Percentiles rank a stretch among this genome's conserved stretches.
phyloP scores from a whole-genome alignment of 2,888 invertebrate genomes.

The Pammene fasciana region DNA sequence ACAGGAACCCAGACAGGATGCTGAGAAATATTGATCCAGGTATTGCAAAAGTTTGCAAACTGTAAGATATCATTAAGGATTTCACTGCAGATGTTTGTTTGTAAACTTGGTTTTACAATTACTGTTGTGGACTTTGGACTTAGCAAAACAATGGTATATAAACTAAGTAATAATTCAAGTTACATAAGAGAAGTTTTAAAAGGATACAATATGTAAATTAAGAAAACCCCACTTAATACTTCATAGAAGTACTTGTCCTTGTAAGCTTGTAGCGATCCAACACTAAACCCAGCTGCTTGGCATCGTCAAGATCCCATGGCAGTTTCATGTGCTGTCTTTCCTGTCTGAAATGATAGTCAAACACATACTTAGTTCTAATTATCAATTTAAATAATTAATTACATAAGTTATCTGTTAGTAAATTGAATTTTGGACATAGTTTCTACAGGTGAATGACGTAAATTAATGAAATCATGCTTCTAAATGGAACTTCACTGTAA shows the following conservation, averaged over 20 bases:
- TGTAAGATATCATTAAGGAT: constrained; percentile 74
- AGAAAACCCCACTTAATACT: constrained; percentile 94
- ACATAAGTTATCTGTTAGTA: too few relatives aligned
- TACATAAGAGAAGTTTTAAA: constrained; percentile 64
- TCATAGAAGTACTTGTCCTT: constrained; percentile 96
- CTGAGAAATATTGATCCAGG: constrained; percentile 99
- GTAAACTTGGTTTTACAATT: too few relatives aligned
- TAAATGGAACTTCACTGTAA: constrained; percentile 34
- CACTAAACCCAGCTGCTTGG: constrained; percentile 95
- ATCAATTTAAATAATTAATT: too few relatives aligned
- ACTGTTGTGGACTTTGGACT: too few relatives aligned
- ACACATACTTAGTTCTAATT: too few relatives aligned
- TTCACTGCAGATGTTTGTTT: constrained; percentile 31
- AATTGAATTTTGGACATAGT: too few relatives aligned
- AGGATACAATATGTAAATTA: constrained; percentile 99
- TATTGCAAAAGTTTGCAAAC: constrained; percentile 99
- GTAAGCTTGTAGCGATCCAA: constrained; percentile 95
- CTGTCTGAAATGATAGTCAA: constrained; percentile 83
- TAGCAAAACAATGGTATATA: neutral
- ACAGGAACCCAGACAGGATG: constrained; percentile 97
- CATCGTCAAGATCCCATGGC: constrained; percentile 97
- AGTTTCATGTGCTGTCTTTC: constrained; percentile 94
- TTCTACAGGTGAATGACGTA: neutral
- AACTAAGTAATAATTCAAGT: neutral
- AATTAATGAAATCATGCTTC: neutral